phyloP scores from a whole-genome alignment of 2,888 invertebrate species.

The Aricia artaxerxes region DNA sequence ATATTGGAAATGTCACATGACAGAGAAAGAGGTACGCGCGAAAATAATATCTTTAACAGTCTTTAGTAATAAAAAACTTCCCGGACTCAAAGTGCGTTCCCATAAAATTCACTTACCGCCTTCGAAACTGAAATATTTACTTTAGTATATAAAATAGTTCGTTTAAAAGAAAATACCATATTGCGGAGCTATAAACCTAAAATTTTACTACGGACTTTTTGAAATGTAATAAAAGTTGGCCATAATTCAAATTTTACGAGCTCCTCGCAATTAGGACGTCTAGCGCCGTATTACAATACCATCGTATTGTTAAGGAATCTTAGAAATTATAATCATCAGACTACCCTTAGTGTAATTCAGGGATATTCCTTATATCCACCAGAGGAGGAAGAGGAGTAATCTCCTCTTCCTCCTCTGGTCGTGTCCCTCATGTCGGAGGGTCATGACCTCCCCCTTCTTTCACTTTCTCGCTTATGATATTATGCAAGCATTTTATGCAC shows the following conservation, averaged over 20 bases:
- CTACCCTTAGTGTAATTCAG: background rate
- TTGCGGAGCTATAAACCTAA: constrained; percentile 16
- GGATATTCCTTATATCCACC: too few relatives aligned
- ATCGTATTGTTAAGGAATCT: background rate
- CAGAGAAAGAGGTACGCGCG: background rate
- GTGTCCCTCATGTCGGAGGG: too few relatives aligned
- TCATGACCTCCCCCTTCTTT: too few relatives aligned
- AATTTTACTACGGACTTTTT: constrained; percentile 23
- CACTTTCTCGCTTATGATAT: too few relatives aligned
- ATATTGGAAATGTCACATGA: too few relatives aligned
- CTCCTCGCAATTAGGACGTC: constrained; percentile 4
- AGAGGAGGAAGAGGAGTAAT: too few relatives aligned
- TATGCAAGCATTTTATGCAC: too few relatives aligned
- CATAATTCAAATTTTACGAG: constrained; percentile 27
- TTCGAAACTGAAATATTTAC: constrained; percentile 6
- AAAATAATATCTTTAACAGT: background rate
- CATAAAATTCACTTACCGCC: background rate
- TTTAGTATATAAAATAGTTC: constrained; percentile 14
- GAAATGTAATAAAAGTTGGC: constrained; percentile 29
- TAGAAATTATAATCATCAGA: background rate
- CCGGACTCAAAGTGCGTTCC: background rate
- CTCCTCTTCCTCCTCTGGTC: too few relatives aligned
- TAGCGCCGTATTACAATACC: constrained; percentile 12
- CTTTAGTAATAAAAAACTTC: background rate
- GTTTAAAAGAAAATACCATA: constrained; percentile 11